Evolutionary conservation across 2,797 vertebrate genomes (phyloP).

Genomic region (Antennarius maculatus): DNA sequence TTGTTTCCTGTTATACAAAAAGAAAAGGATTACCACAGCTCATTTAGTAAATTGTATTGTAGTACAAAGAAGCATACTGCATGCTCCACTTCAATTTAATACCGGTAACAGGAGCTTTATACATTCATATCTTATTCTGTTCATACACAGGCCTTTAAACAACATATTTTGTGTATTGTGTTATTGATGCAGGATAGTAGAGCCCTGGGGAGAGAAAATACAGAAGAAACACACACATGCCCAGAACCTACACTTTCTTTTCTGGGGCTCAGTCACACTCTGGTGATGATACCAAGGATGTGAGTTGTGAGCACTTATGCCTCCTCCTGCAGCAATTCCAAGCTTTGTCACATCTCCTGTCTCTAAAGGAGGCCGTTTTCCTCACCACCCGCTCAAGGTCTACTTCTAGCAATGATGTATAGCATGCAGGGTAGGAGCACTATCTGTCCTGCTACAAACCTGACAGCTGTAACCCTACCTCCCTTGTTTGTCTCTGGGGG

Average conservation of each 20-base stretch:
- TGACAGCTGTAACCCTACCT: constrained; percentile 3
- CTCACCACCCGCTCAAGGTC: constrained; percentile 4
- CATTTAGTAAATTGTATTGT: background rate
- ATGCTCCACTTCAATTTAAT: background rate
- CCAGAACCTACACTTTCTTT: background rate
- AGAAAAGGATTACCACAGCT: background rate
- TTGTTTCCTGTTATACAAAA: background rate
- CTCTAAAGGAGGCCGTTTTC: constrained; percentile 5
- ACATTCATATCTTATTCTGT: background rate
- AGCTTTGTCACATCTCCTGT: constrained; percentile 26
- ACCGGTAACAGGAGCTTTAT: background rate
- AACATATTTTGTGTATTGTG: background rate
- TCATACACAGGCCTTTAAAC: background rate
- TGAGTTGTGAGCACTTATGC: background rate
- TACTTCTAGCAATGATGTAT: background rate
- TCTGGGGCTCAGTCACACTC: constrained; percentile 25
- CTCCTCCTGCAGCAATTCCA: constrained; percentile 14
- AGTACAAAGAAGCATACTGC: background rate
- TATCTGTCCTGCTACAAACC: constrained; percentile 4
- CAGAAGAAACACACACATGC: background rate
- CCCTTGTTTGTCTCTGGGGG: constrained; percentile 5
- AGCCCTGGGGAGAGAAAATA: background rate
- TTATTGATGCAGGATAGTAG: background rate
- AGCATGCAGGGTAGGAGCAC: background rate
- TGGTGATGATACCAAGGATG: background rate